Conservation (phyloP, 2,888 invertebrate species). For the Thysanoteuthis rhombus region DNA sequence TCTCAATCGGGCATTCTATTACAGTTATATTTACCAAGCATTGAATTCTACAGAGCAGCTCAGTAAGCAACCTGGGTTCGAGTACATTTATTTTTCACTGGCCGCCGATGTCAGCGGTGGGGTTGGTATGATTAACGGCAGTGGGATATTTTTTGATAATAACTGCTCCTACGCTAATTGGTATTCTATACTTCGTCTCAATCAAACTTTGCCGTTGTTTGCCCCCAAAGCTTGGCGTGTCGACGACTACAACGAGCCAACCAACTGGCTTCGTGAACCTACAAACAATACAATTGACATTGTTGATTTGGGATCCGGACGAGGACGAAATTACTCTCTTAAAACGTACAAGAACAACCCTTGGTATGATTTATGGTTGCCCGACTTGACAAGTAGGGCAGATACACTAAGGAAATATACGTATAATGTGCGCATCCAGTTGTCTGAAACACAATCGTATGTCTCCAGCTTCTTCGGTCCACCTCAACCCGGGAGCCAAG, state of each 20-base stretch:
- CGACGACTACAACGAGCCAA: slow-evolving; percentile 78
- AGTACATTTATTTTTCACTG: slow-evolving; percentile 94
- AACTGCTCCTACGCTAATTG: slow-evolving; percentile 92
- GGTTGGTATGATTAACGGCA: slow-evolving; percentile 82
- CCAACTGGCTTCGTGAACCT: slow-evolving; percentile 92
- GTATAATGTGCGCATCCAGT: slow-evolving; percentile 62
- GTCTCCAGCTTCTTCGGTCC: slow-evolving; percentile 65
- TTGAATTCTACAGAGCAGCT: slow-evolving; percentile 67
- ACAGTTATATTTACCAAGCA: slow-evolving; percentile 58
- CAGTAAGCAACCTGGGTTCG: slow-evolving; percentile 96
- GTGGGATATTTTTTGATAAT: slow-evolving; percentile 91
- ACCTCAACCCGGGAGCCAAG: slow-evolving; percentile 63
- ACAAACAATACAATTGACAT: slow-evolving; percentile 86
- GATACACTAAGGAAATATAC: slow-evolving; percentile 57
- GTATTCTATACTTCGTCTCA: slow-evolving; percentile 84
- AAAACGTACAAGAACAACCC: slow-evolving; percentile 91
- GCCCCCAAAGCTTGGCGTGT: slow-evolving; percentile 85
- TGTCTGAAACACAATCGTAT: slow-evolving; percentile 60
- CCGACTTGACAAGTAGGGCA: slow-evolving; percentile 88
- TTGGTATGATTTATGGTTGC: slow-evolving; percentile 92
- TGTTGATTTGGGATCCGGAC: slow-evolving; percentile 74
- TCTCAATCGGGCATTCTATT: slow-evolving; percentile 90
- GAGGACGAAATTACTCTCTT: slow-evolving; percentile 87
- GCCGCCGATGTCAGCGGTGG: slow-evolving; percentile 95
- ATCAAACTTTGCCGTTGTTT: slow-evolving; percentile 92